Percentiles rank a stretch among this genome's conserved stretches.
phyloP scores from a whole-genome alignment of 2,113 vertebrate genomes.

The Columba livia region DNA sequence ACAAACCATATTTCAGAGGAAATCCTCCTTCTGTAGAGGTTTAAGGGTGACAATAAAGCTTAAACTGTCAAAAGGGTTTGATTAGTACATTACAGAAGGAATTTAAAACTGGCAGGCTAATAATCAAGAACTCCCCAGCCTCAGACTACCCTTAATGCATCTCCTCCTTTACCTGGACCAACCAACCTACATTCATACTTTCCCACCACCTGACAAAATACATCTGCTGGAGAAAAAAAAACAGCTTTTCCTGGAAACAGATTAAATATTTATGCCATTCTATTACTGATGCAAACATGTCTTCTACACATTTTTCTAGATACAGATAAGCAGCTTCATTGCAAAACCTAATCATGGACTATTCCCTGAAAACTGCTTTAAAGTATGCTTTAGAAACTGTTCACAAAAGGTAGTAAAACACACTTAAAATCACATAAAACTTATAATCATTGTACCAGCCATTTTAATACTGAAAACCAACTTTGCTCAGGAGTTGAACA shows the following conservation, averaged over 20 bases:
- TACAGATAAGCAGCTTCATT: not conserved
- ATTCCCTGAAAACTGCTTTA: not conserved
- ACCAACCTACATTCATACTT: not conserved
- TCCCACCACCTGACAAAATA: slow-evolving; percentile 26
- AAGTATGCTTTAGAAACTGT: not conserved
- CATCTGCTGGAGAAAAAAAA: not conserved
- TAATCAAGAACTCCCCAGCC: not conserved
- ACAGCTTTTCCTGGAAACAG: not conserved
- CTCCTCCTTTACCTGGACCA: not conserved
- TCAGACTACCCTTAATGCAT: not conserved
- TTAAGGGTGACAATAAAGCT: slow-evolving; percentile 34
- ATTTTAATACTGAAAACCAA: slow-evolving; percentile 48
- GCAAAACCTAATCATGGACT: not conserved
- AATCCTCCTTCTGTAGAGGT: slow-evolving; percentile 27
- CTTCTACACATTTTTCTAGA: not conserved
- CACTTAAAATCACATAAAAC: slow-evolving; percentile 25
- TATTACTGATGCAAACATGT: not conserved
- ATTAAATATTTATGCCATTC: slow-evolving; percentile 30
- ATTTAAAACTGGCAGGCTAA: slow-evolving; percentile 20
- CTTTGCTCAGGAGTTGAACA: slow-evolving; percentile 8
- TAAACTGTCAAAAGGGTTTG: slow-evolving; percentile 10
- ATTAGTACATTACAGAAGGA: slow-evolving; percentile 17
- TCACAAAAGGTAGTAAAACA: slow-evolving; percentile 45
- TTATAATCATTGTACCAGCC: not conserved
- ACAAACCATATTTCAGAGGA: slow-evolving; percentile 9